These are phyloP conservation scores for Acanthurus lineatus DNA, from an alignment of 2,797 vertebrate genomes.

Conservation along the genomic window DNA sequence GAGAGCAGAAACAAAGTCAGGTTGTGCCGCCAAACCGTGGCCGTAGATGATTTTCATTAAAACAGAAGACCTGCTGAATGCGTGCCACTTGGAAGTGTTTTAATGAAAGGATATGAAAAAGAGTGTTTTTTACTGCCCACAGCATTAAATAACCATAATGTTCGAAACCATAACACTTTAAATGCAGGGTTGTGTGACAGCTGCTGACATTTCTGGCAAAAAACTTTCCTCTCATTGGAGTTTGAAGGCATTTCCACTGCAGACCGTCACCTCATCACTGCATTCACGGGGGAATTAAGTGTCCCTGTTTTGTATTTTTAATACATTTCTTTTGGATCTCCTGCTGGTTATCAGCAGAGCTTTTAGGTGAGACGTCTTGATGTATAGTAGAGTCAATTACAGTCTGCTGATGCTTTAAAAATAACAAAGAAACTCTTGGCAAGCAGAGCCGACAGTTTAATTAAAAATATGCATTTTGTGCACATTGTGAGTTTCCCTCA, in stretches of 20 bases:
- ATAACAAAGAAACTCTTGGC: neutral
- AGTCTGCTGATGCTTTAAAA: too few relatives aligned
- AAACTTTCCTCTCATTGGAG: neutral
- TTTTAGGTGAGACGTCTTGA: neutral
- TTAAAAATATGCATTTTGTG: neutral
- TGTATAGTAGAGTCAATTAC: too few relatives aligned
- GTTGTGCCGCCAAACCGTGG: neutral
- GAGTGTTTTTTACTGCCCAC: neutral
- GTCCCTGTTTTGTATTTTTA: neutral
- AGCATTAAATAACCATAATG: conserved; percentile 14
- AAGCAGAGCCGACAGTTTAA: neutral
- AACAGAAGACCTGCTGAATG: neutral
- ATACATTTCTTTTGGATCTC: conserved; percentile 7
- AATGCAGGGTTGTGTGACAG: conserved; percentile 9
- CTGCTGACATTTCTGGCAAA: conserved; percentile 24
- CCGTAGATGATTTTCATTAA: neutral
- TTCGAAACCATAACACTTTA: conserved; percentile 6
- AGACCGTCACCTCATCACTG: conserved; percentile 16
- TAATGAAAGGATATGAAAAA: conserved; percentile 4
- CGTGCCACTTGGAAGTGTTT: conserved; percentile 1
- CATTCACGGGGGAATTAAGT: neutral
- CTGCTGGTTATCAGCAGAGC: neutral
- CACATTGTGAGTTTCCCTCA: neutral
- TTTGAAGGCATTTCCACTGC: neutral
- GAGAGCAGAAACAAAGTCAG: conserved; percentile 9